phyloP scores from a whole-genome alignment of 2,888 invertebrate species.

The Andrena chrysosceles region DNA sequence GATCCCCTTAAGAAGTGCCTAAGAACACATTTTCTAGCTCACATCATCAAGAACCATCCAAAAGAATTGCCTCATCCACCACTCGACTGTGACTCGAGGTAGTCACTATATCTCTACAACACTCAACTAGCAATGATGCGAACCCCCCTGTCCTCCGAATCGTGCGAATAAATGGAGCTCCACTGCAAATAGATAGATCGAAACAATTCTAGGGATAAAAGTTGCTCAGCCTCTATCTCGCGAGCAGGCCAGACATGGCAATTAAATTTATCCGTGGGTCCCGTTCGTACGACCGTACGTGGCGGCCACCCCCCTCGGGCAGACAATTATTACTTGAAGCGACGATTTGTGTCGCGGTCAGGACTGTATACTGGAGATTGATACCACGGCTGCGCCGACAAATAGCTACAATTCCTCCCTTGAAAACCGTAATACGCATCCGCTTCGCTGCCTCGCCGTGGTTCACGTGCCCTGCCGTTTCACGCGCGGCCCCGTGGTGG shows the following conservation, averaged over 20 bases:
- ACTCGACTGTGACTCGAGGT: too few relatives aligned
- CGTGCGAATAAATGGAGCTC: too few relatives aligned
- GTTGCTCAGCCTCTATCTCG: neutral
- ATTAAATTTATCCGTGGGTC: neutral
- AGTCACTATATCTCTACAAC: too few relatives aligned
- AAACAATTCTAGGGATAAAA: too few relatives aligned
- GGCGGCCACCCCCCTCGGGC: conserved; percentile 4
- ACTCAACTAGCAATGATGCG: too few relatives aligned
- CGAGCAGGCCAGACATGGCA: neutral
- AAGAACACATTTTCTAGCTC: too few relatives aligned
- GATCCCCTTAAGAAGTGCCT: too few relatives aligned
- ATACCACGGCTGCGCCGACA: conserved; percentile 69
- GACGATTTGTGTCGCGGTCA: conserved; percentile 68
- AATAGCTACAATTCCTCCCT: conserved; percentile 74
- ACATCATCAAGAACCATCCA: too few relatives aligned
- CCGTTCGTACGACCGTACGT: neutral
- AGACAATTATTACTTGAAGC: conserved; percentile 69
- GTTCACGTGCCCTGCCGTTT: conserved; percentile 17
- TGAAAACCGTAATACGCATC: conserved; percentile 77
- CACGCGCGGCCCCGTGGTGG: conserved; percentile 8
- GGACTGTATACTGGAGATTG: conserved; percentile 67
- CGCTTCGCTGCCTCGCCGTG: conserved; percentile 42
- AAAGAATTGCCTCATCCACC: too few relatives aligned
- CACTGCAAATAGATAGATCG: too few relatives aligned
- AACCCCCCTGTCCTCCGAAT: too few relatives aligned